These are phyloP conservation scores for Falcaria lacertinaria DNA, from an alignment of 2,888 invertebrate genomes.

Conservation along the genomic window DNA sequence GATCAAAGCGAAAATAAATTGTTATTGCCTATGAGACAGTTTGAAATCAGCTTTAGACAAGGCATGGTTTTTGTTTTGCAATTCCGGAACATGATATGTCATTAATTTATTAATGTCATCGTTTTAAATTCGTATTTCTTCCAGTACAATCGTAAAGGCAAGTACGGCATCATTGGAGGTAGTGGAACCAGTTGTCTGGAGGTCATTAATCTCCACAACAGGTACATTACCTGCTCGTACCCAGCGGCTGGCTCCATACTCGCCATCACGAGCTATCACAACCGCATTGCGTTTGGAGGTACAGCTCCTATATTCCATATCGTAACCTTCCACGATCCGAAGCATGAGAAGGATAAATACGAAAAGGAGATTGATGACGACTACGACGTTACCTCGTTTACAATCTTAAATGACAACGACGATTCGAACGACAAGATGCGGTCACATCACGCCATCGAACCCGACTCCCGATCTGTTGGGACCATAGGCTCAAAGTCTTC, in stretches of 20 bases:
- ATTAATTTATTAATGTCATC: no score
- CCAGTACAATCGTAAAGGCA: constrained; percentile 70
- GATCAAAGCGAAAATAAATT: no score
- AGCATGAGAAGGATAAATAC: constrained; percentile 52
- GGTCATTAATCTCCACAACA: constrained; percentile 67
- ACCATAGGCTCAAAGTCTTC: background rate
- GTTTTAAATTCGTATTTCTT: no score
- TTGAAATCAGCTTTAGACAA: background rate
- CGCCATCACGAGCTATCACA: constrained; percentile 54
- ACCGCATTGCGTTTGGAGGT: constrained; percentile 66
- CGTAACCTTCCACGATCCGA: constrained; percentile 64
- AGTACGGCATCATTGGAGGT: constrained; percentile 67
- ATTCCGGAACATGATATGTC: no score
- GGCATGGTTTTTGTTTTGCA: no score
- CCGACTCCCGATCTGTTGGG: background rate
- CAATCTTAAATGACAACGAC: constrained; percentile 8
- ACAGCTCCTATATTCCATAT: constrained; percentile 58
- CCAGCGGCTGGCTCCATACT: constrained; percentile 53
- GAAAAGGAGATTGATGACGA: constrained; percentile 15
- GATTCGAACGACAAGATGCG: background rate
- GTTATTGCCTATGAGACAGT: no score
- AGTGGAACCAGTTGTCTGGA: constrained; percentile 70
- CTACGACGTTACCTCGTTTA: constrained; percentile 21
- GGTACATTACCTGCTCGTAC: constrained; percentile 66
- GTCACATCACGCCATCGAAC: background rate